A percentile compares a stretch with the other conserved stretches of the same genome.
Evolutionary conservation across 2,113 vertebrate species (phyloP).

Genomic region (Smithornis capensis): DNA sequence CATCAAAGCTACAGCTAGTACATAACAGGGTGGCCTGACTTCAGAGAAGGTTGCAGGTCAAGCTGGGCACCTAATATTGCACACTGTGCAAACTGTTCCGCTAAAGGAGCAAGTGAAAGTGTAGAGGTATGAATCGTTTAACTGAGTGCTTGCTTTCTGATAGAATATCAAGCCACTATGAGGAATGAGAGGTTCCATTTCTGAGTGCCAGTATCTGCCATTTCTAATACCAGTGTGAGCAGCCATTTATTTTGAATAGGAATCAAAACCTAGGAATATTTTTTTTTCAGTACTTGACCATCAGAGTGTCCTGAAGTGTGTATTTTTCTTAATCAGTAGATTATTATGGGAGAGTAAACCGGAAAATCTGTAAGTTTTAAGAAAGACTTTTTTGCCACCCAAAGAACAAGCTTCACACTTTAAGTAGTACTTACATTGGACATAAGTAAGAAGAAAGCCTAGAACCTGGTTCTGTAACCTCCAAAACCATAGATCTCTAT

Average conservation of each 20-base stretch:
- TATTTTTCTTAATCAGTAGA: background rate
- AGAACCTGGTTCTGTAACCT: background rate
- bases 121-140: slow-evolving; percentile 16
- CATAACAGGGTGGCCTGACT: background rate
- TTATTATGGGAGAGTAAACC: background rate
- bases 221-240: background rate
- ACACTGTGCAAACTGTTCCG: background rate
- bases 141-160: background rate
- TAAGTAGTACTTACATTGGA: background rate
- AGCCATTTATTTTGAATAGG: background rate
- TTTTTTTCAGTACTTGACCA: background rate
- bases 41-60: slow-evolving; percentile 29
- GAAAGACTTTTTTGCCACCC: background rate
- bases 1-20: background rate
- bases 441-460: background rate
- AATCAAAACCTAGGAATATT: background rate
- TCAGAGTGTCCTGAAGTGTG: background rate
- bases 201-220: background rate
- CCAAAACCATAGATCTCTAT: background rate
- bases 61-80: background rate
- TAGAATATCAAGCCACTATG: background rate
- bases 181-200: background rate
- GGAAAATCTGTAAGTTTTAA: background rate
- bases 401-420: background rate
- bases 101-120: background rate